These are phyloP conservation scores for Ctenopoma kingsleyae DNA, from an alignment of 2,797 vertebrate genomes.

Conservation along the genomic window DNA sequence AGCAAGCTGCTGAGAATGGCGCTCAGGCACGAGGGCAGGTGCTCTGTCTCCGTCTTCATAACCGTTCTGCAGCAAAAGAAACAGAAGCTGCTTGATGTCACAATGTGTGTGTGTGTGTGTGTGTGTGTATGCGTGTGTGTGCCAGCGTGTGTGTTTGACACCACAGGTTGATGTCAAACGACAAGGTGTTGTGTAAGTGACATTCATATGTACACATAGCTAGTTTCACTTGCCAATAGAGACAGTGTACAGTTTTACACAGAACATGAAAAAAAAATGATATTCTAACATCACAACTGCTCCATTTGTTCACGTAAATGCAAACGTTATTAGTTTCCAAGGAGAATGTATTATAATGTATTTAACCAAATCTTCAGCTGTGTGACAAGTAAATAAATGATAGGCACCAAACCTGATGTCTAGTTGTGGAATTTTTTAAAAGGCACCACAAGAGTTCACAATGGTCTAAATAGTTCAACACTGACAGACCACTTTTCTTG, in stretches of 20 bases:
- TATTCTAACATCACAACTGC: neutral
- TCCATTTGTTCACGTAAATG: neutral
- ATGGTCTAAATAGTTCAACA: conserved; percentile 9
- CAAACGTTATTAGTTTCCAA: neutral
- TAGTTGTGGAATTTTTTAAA: neutral
- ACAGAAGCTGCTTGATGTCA: conserved; percentile 62
- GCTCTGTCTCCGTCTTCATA: conserved; percentile 67
- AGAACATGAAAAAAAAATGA: neutral
- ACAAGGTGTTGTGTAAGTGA: conserved; percentile 55
- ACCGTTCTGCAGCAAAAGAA: conserved; percentile 65
- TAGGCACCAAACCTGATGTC: neutral
- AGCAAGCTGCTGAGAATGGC: conserved; percentile 80
- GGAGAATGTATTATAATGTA: conserved; percentile 10
- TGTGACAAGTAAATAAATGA: conserved; percentile 10
- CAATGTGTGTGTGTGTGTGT: conserved; percentile 9
- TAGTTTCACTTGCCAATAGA: conserved; percentile 23
- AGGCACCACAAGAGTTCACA: neutral
- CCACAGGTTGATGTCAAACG: conserved; percentile 56
- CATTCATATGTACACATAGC: conserved; percentile 52
- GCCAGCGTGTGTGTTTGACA: neutral
- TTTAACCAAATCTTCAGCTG: conserved; percentile 15
- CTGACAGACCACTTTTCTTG: neutral
- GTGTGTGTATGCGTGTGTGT: neutral
- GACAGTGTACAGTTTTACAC: neutral
- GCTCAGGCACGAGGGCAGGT: conserved; percentile 75